Evolutionary conservation across 2,888 invertebrate genomes (phyloP), one percentile per base, ranked within the genome.

Genomic region (Pedicia rivosa): DNA sequence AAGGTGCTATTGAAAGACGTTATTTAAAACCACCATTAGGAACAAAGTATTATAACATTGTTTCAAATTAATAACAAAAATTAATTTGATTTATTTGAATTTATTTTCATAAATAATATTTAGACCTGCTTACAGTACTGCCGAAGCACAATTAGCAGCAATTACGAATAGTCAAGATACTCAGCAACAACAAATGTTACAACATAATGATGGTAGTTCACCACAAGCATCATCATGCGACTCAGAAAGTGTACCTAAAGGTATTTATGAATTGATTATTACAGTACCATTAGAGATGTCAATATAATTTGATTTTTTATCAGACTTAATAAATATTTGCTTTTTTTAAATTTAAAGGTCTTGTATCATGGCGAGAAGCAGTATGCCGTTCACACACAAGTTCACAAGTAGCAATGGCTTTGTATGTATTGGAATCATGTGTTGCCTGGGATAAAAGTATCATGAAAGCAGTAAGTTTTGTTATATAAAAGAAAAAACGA

Each of bases 401-500:
- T 0, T 84, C 92, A 0, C 94, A 95, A 55, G 66, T 95, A 16
- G 83, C 87, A 15, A 79, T 91, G 77, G 79, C 86, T 48, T 68
- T 91, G 40, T 82, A 87, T 52, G 82, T 87, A 50, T 65, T 97
- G 46, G 91, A 94, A 56, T 78, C 81, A 3, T 83, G 82, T 55
- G 87, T 97, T 50, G 92, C 94, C 26, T 97, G 97, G 97, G 95
- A 97, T 65, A 92, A 94, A 67, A 92, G 92, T 66, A 87, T 94
- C 55, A 94, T 97, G 94, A 92, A 94, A 73, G 95, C 94, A 66
- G 92, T 94, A 70, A 77, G 87, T 79, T 56, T 50, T 50, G 53
- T 52, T 44, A 7, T 27, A 13, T 27, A 12, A 24, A 24, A 24
- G 24, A 24, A 24, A 24, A n/a, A 24, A 24, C 8, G 8, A 24